Base-by-base conservation (phyloP, 2,797 vertebrate genomes). In the Lithobates sylvaticus region DNA sequence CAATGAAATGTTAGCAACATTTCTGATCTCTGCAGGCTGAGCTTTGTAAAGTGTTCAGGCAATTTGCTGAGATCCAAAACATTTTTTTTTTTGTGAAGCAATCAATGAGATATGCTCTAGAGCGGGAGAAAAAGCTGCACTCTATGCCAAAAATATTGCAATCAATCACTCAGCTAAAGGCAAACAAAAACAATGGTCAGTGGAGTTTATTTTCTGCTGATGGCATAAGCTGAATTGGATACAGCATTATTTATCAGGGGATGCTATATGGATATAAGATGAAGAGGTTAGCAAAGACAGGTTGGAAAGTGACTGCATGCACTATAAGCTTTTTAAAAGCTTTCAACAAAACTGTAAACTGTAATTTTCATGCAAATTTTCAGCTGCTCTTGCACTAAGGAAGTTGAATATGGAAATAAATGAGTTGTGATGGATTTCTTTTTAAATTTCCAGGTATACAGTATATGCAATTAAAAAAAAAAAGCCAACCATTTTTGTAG, bases 91-190 rank as follows among this genome's bases (percentile, higher is more conserved):
- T 73, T 77, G 39, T 67, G 44, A 83, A 83, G 75, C 81, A 87
- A 87, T 87, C 86, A 87, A 84, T 87, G 79, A 78, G 36, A 47
- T 72, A 68, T 78, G 70, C 76, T 78, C 81, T 67, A 67, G 81
- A 78, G 69, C 39, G 23, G 54, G 50, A 75, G 76, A 79, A 70
- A 84, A 83, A 83, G 76, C 76, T 83, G 76, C 81, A 74, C 81
- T 73, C 81, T 54, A 87, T 42, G 86, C 86, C 86, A 84, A 79
- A 84, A 87, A 79, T 83, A 84, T 87, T 83, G 58, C 81, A 84
- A 87, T 87, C 81, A 87, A 87, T 87, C 86, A 87, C 69, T 84
- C 81, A 83, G 69, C 81, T 87, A 83, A 83, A 84, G 81, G 81
- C 86, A 87, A 87, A 84, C 81, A 74, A 83, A 76, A 83, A 74